Conservation (phyloP, 2,113 vertebrate genomes). For the Chascanopsetta lugubris region DNA sequence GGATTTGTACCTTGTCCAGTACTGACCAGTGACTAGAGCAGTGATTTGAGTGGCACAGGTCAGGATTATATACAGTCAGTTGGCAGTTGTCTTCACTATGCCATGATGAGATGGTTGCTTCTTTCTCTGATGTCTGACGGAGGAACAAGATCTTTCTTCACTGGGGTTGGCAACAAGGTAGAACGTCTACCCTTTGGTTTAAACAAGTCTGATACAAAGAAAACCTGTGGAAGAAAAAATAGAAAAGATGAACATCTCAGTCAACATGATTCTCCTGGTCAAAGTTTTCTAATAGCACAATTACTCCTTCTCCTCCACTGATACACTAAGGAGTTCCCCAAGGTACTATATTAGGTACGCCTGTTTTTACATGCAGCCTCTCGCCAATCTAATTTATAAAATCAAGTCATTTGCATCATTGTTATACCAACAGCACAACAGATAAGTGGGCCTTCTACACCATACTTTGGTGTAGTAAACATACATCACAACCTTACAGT, state of each 20-base stretch:
- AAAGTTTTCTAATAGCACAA: not conserved
- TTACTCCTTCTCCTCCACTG: not conserved
- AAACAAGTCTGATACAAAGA: conserved; percentile 79
- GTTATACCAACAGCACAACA: not conserved
- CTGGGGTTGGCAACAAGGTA: conserved; percentile 37
- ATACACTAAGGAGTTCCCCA: not conserved
- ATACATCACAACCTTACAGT: not conserved
- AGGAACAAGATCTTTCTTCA: conserved; percentile 75
- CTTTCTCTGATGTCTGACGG: conserved; percentile 70
- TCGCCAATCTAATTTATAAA: not conserved
- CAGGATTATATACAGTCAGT: conserved; percentile 30
- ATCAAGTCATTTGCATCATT: not conserved
- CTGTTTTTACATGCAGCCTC: not conserved
- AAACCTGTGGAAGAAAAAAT: conserved; percentile 57
- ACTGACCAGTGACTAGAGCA: conserved; percentile 40
- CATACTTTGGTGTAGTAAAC: too few relatives aligned
- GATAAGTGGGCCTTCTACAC: not conserved
- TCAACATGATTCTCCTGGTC: not conserved
- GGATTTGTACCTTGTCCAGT: conserved; percentile 32
- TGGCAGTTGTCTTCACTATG: conserved; percentile 44
- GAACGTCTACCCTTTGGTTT: conserved; percentile 68
- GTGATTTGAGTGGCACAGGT: conserved; percentile 47
- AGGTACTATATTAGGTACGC: not conserved
- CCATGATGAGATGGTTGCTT: conserved; percentile 76
- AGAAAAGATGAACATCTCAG: not conserved